Evolutionary conservation across 2,888 invertebrate genomes (phyloP).

Genomic region (Epirrhoe tristata): DNA sequence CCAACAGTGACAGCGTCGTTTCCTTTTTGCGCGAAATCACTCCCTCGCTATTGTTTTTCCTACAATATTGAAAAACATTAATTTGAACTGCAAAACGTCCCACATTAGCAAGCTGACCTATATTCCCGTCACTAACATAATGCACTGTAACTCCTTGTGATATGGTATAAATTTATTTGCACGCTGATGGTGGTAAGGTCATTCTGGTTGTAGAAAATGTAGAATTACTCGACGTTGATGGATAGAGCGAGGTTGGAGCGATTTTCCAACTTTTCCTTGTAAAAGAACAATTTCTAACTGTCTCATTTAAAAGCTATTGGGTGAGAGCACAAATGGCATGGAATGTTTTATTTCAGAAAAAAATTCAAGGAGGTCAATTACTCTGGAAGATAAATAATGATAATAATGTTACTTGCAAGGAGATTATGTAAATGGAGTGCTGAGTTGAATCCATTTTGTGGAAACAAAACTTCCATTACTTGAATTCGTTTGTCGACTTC

Average conservation of each 20-base stretch:
- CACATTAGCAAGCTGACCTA: slow-evolving; percentile 47
- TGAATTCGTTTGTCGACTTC: background rate
- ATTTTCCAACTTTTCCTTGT: slow-evolving; percentile 35
- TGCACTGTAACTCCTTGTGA: slow-evolving; percentile 22
- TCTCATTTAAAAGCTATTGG: slow-evolving; percentile 34
- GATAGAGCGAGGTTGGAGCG: slow-evolving; percentile 41
- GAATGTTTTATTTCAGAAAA: slow-evolving; percentile 9
- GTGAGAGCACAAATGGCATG: slow-evolving; percentile 9
- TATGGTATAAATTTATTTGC: slow-evolving; percentile 37
- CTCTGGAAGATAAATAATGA: background rate
- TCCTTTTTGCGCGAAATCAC: slow-evolving; percentile 19
- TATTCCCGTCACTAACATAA: slow-evolving; percentile 18
- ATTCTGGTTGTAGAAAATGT: slow-evolving; percentile 19
- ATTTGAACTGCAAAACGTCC: slow-evolving; percentile 41
- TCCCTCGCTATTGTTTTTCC: slow-evolving; percentile 34
- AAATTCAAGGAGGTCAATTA: background rate
- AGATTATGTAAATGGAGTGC: background rate
- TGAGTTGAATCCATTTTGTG: background rate
- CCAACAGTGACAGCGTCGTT: slow-evolving; percentile 14
- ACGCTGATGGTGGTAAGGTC: slow-evolving; percentile 18
- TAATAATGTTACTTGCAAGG: slow-evolving; percentile 1
- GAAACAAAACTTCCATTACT: background rate
- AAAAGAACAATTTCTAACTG: slow-evolving; percentile 23
- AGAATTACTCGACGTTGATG: slow-evolving; percentile 43
- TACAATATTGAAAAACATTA: slow-evolving; percentile 47